A percentile compares a stretch with the other conserved stretches of the same genome.
These are phyloP conservation scores for Drosophila setosimentum DNA, from an alignment of 2,888 invertebrate genomes.

Conservation along the genomic window DNA sequence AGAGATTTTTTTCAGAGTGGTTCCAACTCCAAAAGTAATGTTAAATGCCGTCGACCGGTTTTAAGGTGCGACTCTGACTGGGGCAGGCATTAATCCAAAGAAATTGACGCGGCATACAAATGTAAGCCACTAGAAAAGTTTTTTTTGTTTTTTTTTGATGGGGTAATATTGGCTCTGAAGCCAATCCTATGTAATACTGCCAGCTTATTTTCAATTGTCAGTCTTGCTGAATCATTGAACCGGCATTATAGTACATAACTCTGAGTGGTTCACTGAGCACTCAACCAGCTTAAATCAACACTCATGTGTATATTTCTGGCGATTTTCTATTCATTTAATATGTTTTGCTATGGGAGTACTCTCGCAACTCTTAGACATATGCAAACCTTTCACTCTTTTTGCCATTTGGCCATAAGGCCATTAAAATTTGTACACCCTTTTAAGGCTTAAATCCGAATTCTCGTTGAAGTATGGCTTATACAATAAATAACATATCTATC, in stretches of 20 bases:
- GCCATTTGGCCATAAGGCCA: background rate
- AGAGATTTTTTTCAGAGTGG: slow-evolving; percentile 43
- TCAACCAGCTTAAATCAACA: slow-evolving; percentile 14
- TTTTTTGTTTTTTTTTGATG: slow-evolving; percentile 29
- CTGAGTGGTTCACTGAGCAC: slow-evolving; percentile 26
- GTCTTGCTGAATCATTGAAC: slow-evolving; percentile 51
- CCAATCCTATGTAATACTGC: slow-evolving; percentile 58
- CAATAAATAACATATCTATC: background rate
- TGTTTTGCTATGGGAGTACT: background rate
- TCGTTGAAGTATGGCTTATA: background rate
- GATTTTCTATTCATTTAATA: slow-evolving; percentile 3
- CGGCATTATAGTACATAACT: slow-evolving; percentile 16
- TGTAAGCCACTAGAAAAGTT: slow-evolving; percentile 52
- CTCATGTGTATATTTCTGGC: slow-evolving; percentile 13
- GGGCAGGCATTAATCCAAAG: slow-evolving; percentile 41
- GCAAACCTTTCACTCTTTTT: slow-evolving; percentile 29
- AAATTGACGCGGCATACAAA: slow-evolving; percentile 57
- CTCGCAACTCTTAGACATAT: background rate
- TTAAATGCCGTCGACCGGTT: slow-evolving; percentile 73
- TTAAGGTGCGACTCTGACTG: slow-evolving; percentile 69
- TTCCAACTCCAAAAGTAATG: slow-evolving; percentile 33
- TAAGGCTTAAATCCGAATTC: background rate
- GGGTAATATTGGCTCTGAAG: slow-evolving; percentile 44
- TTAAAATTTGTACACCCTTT: background rate
- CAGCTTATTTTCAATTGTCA: slow-evolving; percentile 39